Evolutionary conservation across 2,797 vertebrate genomes (phyloP), one percentile per base, ranked within the genome.

Genomic region (Syngnathus rostellatus): DNA sequence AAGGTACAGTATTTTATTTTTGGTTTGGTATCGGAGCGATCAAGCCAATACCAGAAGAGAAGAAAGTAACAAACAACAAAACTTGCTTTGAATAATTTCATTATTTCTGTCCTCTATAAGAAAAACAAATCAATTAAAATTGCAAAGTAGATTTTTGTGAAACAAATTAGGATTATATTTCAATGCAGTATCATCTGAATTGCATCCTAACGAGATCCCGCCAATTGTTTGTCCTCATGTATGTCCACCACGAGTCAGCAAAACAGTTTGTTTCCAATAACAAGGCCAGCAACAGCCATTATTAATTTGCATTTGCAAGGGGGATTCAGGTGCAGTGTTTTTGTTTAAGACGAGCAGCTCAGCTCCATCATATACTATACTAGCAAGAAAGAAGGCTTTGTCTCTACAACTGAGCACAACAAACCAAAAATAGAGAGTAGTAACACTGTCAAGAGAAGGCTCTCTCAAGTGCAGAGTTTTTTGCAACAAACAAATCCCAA

Each of bases 401-500:
- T 62, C 25, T 66, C 72, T 75, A 53, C 68, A 62, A 59, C 41
- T 63, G 39, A 40, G 10, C 70, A 67, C 21, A 1, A 9, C 21
- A 23, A 45, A 67, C 63, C 75, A 76, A 76, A 85, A 85, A 82
- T 80, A 82, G 69, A 83, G 69, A 58, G 63, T 39, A 68, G 70
- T 72, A 59, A 79, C 65, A 73, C 66, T 74, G 73, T 58, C 31
- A 3, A 31, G 70, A 79, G 67, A 67, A 43, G 39, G 38, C 63
- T 77, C 65, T 77, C 68, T 75, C 40, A 39, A 5, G 38, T 60
- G 16, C 58, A 60, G 53, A 54, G 51, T 59, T 40, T 61, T 6
- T 21, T 16, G 31, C 0, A 4, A 31, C 31, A 31, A 31, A 40
- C 19, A n/a, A 61, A 62, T 62, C n/a, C 19, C 7, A n/a, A 11